Base-by-base conservation (phyloP, 2,888 invertebrate genomes). In the Proisotoma minuta region DNA sequence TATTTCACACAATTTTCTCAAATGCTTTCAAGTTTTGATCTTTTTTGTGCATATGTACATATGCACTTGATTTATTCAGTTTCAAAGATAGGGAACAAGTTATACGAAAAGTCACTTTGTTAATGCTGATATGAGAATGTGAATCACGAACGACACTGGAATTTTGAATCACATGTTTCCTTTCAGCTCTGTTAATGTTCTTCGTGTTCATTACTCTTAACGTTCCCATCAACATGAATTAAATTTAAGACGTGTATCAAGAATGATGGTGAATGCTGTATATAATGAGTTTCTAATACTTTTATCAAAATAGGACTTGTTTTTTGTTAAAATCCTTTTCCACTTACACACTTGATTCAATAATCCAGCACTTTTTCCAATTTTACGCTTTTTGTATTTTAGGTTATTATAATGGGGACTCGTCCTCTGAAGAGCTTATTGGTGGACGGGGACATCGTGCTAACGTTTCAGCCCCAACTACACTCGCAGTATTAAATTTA, bases 401-500 rank as follows among this genome's bases (percentile, higher is more conserved):
- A 59, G 59, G 27, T 18, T 51, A 59, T 18, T 59, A 39, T 24
- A 51, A 59, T n/a, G n/a, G n/a, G 27, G 59, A 58, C 4, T 27
- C 58, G 12, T 53, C 57, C n/a, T 62, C 58, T 2, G 58, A 53
- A 27, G 62, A 62, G 27, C n/a, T n/a, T 53, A 2, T 54, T 56
- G 29, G 48, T 39, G 12, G 47, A 57, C 23, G 26, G 53, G 22
- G 23, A 59, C 22, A 2, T 10, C 43, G 28, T 50, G 64, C 66
- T 18, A 67, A 69, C 52, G 60, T 60, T 18, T 62, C 60, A 15
- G 71, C 76, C 52, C 74, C 83, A 22, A 80, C 91, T 58, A 87
- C 88, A 78, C 94, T 95, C 34, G 86, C 87, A 56, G 87, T 91
- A 43, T 87, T 93, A 74, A 95, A 96, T 80, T 84, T 95, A 64